These are phyloP conservation scores for Caracal caracal DNA, from an alignment of 2,113 vertebrate genomes.

Conservation along the genomic window DNA sequence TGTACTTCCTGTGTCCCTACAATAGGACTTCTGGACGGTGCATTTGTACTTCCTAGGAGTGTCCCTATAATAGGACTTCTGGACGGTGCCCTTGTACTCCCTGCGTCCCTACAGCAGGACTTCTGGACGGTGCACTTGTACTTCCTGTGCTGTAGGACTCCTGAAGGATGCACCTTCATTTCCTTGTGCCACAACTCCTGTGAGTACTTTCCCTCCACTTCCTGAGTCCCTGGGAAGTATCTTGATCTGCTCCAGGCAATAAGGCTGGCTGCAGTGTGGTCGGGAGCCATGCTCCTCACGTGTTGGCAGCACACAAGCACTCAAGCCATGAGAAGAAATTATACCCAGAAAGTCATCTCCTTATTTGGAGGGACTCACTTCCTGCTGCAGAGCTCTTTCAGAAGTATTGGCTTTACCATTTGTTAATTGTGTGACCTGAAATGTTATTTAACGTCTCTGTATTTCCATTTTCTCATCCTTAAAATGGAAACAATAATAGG, in stretches of 20 bases:
- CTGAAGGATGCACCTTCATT: too few species aligned
- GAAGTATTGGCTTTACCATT: accelerated
- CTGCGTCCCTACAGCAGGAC: too few species aligned
- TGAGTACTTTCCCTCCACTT: too few species aligned
- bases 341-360: accelerated
- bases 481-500: background rate
- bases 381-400: too few species aligned
- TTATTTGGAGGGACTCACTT: too few species aligned
- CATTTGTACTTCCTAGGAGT: background rate
- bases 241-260: accelerated
- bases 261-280: background rate
- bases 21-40: accelerated
- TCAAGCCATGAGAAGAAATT: background rate
- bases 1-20: too few species aligned
- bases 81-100: background rate
- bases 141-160: background rate
- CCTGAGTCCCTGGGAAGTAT: background rate
- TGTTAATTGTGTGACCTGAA: background rate
- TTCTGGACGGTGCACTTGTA: background rate
- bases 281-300: accelerated
- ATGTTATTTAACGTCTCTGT: too few species aligned
- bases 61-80: background rate
- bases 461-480: background rate
- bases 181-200: too few species aligned
- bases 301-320: background rate